Base-by-base conservation (phyloP, 2,888 invertebrate species). In the Bruchidius siliquastri region DNA sequence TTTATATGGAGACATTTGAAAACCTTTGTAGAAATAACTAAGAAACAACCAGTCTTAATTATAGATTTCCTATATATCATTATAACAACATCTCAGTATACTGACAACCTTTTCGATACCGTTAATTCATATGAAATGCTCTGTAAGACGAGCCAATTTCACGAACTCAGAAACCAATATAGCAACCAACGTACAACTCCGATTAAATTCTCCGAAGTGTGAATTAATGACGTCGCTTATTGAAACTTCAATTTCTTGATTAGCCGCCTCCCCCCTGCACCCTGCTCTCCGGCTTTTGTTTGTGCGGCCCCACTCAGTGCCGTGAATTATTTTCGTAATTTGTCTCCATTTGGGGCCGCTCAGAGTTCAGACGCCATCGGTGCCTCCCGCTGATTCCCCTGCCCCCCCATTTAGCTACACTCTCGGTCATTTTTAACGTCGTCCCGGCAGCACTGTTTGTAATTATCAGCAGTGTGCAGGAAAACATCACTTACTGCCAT, bases 201-300 rank as follows among this genome's bases (percentile, higher is more conserved):
- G 68, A 4, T 76, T 22, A 67, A 76, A 75, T 71, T 77, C 84
- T 84, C 86, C 85, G 85, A 87, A 87, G 84, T 86, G 84, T 88
- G 90, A 90, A 91, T 91, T 91, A 90, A 91, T 91, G 91, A 90
- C 90, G 88, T 90, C 89, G 90, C 90, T 90, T 90, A 91, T 91
- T 90, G 90, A 88, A 90, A 89, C 89, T 89, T 89, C 90, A 90
- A 90, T 90, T 90, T 90, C 84, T 82, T 77, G 77, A 77, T 77
- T 77, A 77, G 76, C 74, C 73, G 73, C 83, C 80, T 79, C 78
- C 78, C 79, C 75, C 79, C 77, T 77, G 78, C 76, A 75, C 74
- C 71, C 73, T 73, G 73, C 79, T 78, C 76, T 79, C 76, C 71
- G 71, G 68, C 71, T 66, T 74, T 72, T 73, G 72, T 75, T 72